Evolutionary conservation across 1,140 invertebrate genomes (phyloP), one percentile per base, ranked within the genome.

Genomic region (Chrysomallon squamiferum): DNA sequence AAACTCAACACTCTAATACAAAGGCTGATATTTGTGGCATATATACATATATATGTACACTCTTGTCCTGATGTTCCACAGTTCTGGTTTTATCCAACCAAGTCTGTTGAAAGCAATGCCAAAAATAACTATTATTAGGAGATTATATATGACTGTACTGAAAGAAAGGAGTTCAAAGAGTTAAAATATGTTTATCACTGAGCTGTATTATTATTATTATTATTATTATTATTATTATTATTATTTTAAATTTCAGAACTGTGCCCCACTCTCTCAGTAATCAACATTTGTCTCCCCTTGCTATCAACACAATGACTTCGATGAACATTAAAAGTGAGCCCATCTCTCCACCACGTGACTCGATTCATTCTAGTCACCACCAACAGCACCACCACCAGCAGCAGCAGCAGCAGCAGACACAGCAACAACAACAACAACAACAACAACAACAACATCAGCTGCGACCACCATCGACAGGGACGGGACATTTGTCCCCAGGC

Each of bases 311-410:
- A 76, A 93, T 93, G 81, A 94, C 93, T 77, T 90, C 93, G 67
- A 91, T 96, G 59, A 94, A 94, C 86, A 95, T 97, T 80, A 97
- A 96, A 87, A 94, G 93, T 74, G 95, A 97, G 85, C 95, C 95
- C 18, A 94, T 96, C 79, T 95, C 94, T 74, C 95, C 95, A 63
- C 94, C 95, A 4, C 86, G 91, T 62, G 90, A 91, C 75, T 88
- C 89, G 30, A 78, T 76, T 35, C 77, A 80, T 47, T 80, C 79
- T 45, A 76, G 71, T 62, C 78, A 72, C 58, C 73, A 78, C 38
- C 64, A 65, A 59, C 73, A 79, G 65, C 79, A 79, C 49, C 54
- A 57, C 11, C 54, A 57, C 5, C 22, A 50, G n/a, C 49, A 50
- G 27, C 49, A 50, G 5, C 27, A 50, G n/a, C 49, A 50, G 30